Evolutionary conservation across 2,888 invertebrate genomes (phyloP).

Genomic region (Yponomeuta sedellus): DNA sequence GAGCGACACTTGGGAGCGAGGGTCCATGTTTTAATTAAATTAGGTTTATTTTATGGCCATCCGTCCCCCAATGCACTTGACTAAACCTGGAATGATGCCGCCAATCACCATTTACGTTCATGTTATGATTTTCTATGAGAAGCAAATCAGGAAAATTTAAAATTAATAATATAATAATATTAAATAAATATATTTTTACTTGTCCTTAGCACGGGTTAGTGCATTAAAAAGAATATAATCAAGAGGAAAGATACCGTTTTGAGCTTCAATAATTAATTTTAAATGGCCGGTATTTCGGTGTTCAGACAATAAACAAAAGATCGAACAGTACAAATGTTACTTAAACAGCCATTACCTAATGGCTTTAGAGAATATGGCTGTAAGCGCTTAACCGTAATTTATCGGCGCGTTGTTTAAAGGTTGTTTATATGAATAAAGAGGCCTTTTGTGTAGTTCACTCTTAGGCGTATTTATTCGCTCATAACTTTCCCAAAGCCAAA

Average conservation of each 20-base stretch:
- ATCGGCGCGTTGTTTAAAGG: not conserved
- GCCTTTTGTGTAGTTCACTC: not conserved
- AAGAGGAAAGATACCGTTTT: not conserved
- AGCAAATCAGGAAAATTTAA: not conserved
- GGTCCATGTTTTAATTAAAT: conserved; percentile 31
- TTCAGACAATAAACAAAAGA: too few species aligned
- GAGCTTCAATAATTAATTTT: not conserved
- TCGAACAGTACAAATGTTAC: not conserved
- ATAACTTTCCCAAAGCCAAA: not conserved
- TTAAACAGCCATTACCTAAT: not conserved
- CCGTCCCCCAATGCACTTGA: conserved; percentile 25
- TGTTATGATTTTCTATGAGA: not conserved
- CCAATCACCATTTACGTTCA: not conserved
- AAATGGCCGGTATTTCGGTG: too few species aligned
- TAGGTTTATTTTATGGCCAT: conserved; percentile 40
- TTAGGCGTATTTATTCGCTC: not conserved
- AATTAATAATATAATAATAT: too few species aligned
- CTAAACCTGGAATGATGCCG: not conserved
- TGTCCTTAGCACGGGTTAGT: too few species aligned
- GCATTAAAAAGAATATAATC: too few species aligned
- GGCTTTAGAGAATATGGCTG: not conserved
- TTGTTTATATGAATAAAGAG: not conserved
- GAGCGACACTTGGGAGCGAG: conserved; percentile 8
- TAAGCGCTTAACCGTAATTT: not conserved
- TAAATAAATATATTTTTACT: too few species aligned